phyloP scores from a whole-genome alignment of 2,888 invertebrate species.

The Poecilobothrus nobilitatus region DNA sequence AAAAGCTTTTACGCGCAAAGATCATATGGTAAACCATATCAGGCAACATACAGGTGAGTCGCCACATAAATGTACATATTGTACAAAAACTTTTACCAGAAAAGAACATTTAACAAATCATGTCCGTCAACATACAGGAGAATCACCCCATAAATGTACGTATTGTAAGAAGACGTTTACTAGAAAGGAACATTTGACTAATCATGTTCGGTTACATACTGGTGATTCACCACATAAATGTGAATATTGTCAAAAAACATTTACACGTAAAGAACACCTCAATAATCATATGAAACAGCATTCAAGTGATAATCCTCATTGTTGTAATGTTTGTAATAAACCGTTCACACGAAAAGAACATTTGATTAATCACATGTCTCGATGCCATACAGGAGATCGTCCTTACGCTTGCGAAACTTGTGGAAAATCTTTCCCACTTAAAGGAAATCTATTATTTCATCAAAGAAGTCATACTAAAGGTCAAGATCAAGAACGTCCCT shows the following conservation, averaged over 20 bases:
- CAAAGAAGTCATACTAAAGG: constrained; percentile 77
- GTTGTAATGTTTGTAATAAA: constrained; percentile 76
- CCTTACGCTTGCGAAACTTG: constrained; percentile 78
- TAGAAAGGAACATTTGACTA: constrained; percentile 77
- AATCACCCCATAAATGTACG: constrained; percentile 55
- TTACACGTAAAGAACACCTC: constrained; percentile 76
- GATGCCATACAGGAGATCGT: constrained; percentile 63
- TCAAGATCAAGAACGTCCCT: constrained; percentile 56
- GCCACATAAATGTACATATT: constrained; percentile 77
- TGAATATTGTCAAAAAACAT: constrained; percentile 76
- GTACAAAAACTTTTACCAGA: constrained; percentile 70
- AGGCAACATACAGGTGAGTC: constrained; percentile 74
- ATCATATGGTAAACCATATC: constrained; percentile 66
- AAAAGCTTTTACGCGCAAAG: constrained; percentile 76
- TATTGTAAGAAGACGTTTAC: constrained; percentile 55
- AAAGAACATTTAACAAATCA: constrained; percentile 81
- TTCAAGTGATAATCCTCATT: constrained; percentile 79
- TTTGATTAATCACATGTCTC: constrained; percentile 71
- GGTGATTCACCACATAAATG: constrained; percentile 80
- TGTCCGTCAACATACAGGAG: constrained; percentile 70
- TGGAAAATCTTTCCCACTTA: constrained; percentile 77
- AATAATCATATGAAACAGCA: constrained; percentile 81
- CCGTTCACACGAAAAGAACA: constrained; percentile 81
- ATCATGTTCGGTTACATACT: constrained; percentile 72
- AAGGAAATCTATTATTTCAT: constrained; percentile 77